These are phyloP conservation scores for Falco naumanni DNA, from an alignment of 2,797 vertebrate species.

Conservation along the genomic window DNA sequence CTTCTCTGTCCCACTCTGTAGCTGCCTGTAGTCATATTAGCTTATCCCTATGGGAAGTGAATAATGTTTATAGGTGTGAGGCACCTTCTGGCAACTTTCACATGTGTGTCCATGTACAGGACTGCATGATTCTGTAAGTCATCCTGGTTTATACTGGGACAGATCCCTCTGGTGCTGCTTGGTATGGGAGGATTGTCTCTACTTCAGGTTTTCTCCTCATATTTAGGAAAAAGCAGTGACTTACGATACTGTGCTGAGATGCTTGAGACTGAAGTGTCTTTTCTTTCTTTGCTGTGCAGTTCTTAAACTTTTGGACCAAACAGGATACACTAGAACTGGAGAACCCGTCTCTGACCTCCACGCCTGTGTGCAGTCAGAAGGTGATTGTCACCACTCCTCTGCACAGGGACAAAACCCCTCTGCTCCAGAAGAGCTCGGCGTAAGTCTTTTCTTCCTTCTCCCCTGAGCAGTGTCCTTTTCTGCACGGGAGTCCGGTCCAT, in stretches of 20 bases:
- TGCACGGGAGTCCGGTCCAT: background rate
- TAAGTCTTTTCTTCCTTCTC: slow-evolving; percentile 69
- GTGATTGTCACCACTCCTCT: slow-evolving; percentile 93
- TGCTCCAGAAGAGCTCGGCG: slow-evolving; percentile 89
- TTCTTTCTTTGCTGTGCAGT: slow-evolving; percentile 76
- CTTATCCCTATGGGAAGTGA: background rate
- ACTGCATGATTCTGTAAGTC: background rate
- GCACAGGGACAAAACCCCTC: slow-evolving; percentile 95
- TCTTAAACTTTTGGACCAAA: slow-evolving; percentile 97
- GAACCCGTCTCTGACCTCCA: slow-evolving; percentile 95
- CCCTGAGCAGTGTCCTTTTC: background rate
- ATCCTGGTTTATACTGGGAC: background rate
- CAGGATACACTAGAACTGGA: slow-evolving; percentile 93
- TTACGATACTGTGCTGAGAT: background rate
- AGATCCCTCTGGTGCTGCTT: background rate
- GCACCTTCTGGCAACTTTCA: background rate
- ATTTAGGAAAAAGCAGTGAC: background rate
- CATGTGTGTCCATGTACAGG: fast-evolving
- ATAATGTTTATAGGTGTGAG: background rate
- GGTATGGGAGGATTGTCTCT: background rate
- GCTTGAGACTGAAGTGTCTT: background rate
- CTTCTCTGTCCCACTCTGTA: background rate
- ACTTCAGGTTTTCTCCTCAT: background rate
- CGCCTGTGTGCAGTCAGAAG: slow-evolving; percentile 96
- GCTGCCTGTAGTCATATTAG: background rate